Evolutionary conservation across 2,888 invertebrate genomes (phyloP), one percentile per base, ranked within the genome.

Genomic region (Parapristionchus giblindavisi): DNA sequence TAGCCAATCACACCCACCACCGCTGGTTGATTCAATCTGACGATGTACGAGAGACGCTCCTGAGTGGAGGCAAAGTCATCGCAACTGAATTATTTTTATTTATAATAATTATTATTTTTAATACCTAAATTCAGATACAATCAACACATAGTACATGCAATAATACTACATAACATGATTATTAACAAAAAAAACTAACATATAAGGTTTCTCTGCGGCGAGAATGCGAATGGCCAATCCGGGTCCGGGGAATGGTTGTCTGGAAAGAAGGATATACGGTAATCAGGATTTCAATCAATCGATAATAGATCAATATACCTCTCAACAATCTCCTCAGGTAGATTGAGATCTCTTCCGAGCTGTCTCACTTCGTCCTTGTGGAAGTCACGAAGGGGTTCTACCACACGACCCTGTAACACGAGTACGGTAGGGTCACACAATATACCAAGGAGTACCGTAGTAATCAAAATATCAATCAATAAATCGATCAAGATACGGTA

Each of bases 381-480:
- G 89, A 99, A 99, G 90, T 99, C 98, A 89, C 93, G 93, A 75
- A 99, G 91, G n/a, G 99, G 99, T 89, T 99, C 99, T 17, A 99
- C 93, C 29, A 99, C 96, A 74, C 94, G 91, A 17, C 96, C 96
- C 88, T 91, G 87, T 36, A 82, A 60, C n/a, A n/a, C n/a, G n/a
- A n/a, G n/a, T n/a, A n/a, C n/a, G n/a, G n/a, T n/a, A n/a, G n/a
- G n/a, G n/a, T n/a, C n/a, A n/a, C n/a, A n/a, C n/a, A n/a, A n/a
- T n/a, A n/a, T n/a, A n/a, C n/a, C n/a, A n/a, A n/a, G n/a, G n/a
- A n/a, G n/a, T n/a, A n/a, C n/a, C n/a, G n/a, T n/a, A n/a, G n/a
- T n/a, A n/a, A n/a, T n/a, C n/a, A n/a, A n/a, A n/a, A n/a, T n/a
- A n/a, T n/a, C n/a, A n/a, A n/a, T n/a, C n/a, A n/a, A n/a, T n/a